These are phyloP conservation scores for Antennarius striatus DNA, from an alignment of 2,113 vertebrate species.

Conservation along the genomic window DNA sequence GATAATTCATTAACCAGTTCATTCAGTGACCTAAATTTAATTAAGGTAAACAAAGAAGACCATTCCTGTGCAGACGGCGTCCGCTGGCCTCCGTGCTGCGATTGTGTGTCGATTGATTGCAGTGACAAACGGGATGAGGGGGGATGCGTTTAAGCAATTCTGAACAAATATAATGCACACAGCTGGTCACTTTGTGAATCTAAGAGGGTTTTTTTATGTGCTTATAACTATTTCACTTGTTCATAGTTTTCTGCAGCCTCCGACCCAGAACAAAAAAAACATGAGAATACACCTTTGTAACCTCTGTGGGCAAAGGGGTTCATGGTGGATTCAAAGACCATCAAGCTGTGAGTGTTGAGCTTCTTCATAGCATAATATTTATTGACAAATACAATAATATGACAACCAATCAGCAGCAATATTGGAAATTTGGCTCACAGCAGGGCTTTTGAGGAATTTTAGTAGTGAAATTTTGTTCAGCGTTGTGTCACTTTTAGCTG, in stretches of 20 bases:
- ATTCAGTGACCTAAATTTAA: not conserved
- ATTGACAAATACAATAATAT: not conserved
- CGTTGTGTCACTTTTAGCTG: conserved; percentile 58
- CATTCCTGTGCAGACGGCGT: not conserved
- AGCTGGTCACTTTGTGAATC: too few relatives aligned
- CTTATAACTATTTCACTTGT: too few relatives aligned
- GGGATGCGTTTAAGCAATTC: too few relatives aligned
- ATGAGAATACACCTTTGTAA: too few relatives aligned
- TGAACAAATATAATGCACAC: too few relatives aligned
- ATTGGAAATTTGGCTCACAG: conserved; percentile 30
- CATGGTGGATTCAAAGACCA: too few relatives aligned
- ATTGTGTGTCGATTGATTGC: too few relatives aligned
- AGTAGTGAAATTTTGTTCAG: conserved; percentile 59
- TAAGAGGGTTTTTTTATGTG: too few relatives aligned
- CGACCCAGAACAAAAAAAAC: too few relatives aligned
- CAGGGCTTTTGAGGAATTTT: conserved; percentile 33
- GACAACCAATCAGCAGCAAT: conserved; percentile 33
- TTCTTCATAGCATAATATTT: not conserved
- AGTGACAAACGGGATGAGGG: too few relatives aligned
- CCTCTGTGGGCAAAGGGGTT: too few relatives aligned
- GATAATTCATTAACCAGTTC: not conserved
- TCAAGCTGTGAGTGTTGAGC: not conserved
- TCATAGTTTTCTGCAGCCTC: too few relatives aligned
- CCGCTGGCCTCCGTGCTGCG: not conserved
- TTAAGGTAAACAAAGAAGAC: not conserved